Evolutionary conservation across 1,140 invertebrate genomes (phyloP).

Genomic region (Drosophila willistoni): DNA sequence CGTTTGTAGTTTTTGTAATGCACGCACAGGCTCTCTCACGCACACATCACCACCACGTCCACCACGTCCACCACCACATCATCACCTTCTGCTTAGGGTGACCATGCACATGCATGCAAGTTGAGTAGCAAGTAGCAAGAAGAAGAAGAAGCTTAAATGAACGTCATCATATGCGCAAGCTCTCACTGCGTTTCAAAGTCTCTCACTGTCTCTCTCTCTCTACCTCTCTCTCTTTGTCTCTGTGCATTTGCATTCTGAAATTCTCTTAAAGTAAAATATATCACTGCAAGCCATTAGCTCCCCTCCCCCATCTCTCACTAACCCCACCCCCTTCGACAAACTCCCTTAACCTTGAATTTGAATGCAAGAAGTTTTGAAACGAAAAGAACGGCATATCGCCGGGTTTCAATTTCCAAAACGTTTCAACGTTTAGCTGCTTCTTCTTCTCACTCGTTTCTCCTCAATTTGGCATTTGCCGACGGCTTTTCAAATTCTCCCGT

Average conservation of each 20-base stretch:
- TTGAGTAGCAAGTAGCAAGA: background rate
- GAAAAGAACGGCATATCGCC: no score
- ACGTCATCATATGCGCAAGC: conserved; percentile 53
- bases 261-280: conserved; percentile 29
- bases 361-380: background rate
- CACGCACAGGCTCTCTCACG: conserved; percentile 53
- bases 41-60: conserved; percentile 1
- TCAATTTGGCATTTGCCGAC: no score
- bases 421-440: no score
- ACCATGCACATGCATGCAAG: conserved; percentile 39
- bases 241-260: background rate
- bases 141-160: background rate
- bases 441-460: no score
- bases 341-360: conserved; percentile 4
- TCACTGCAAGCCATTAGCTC: background rate
- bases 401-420: no score
- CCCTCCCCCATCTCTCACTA: no score
- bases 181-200: conserved; percentile 56
- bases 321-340: no score
- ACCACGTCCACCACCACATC: background rate
- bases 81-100: conserved; percentile 40
- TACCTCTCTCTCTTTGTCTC: background rate
- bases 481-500: no score
- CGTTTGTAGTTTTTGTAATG: conserved; percentile 71
- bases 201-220: background rate